Percentiles rank a stretch among this genome's conserved stretches.
phyloP scores from a whole-genome alignment of 2,113 vertebrate species.

The Takifugu bimaculatus region DNA sequence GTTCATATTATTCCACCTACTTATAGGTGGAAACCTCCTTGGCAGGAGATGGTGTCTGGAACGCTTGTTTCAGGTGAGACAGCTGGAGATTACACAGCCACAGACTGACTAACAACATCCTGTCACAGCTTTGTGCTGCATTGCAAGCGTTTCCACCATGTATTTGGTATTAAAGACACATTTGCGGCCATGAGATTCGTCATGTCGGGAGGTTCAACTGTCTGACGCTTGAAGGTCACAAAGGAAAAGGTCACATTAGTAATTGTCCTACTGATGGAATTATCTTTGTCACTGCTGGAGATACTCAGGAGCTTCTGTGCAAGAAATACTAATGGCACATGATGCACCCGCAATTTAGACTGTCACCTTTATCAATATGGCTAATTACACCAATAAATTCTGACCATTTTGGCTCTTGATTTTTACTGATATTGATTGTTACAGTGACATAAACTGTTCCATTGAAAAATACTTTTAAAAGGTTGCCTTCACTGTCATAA shows the following conservation, averaged over 20 bases:
- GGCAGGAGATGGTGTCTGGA: too few relatives aligned
- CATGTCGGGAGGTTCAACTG: slow-evolving; percentile 9
- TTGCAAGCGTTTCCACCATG: not conserved
- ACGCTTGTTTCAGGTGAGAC: too few relatives aligned
- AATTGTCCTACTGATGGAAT: slow-evolving; percentile 30
- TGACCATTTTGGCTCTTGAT: not conserved
- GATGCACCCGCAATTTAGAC: not conserved
- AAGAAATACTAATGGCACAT: not conserved
- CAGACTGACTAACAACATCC: too few relatives aligned
- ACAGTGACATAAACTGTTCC: not conserved
- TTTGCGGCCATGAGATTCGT: not conserved
- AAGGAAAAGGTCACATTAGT: slow-evolving; percentile 44
- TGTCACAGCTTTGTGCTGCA: too few relatives aligned
- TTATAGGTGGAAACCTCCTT: too few relatives aligned
- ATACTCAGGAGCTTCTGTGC: slow-evolving; percentile 6
- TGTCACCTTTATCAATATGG: not conserved
- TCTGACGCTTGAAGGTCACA: slow-evolving; percentile 22
- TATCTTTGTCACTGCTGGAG: slow-evolving; percentile 4
- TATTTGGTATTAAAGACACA: not conserved
- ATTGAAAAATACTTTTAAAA: not conserved
- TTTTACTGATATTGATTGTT: not conserved
- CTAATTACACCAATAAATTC: not conserved
- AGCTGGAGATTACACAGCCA: too few relatives aligned
- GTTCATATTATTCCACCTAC: too few relatives aligned
- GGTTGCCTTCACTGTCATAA: not conserved